phyloP scores from a whole-genome alignment of 1,140 invertebrate species.

The Centruroides sculpturatus region DNA sequence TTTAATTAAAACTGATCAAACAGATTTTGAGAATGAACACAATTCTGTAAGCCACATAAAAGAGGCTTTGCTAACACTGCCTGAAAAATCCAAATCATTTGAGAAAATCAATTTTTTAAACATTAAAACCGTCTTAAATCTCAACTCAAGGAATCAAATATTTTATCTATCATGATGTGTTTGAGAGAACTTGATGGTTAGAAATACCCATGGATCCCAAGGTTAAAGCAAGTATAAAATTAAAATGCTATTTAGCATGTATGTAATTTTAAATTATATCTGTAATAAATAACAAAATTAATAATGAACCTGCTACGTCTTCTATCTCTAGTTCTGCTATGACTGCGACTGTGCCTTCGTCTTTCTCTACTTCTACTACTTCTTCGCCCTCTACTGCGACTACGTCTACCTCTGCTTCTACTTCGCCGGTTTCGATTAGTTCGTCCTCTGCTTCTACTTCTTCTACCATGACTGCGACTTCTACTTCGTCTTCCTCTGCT shows the following conservation, averaged over 20 bases:
- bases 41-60: too few species aligned
- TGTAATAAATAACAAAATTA: not conserved
- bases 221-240: not conserved
- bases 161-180: too few species aligned
- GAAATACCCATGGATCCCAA: not conserved
- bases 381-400: slow-evolving; percentile 25
- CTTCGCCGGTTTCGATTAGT: slow-evolving; percentile 16
- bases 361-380: slow-evolving; percentile 24
- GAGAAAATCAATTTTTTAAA: too few species aligned
- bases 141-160: too few species aligned
- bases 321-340: slow-evolving; percentile 16
- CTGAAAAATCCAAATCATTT: too few species aligned
- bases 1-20: too few species aligned
- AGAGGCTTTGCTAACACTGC: too few species aligned
- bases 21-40: too few species aligned
- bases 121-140: too few species aligned
- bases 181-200: not conserved
- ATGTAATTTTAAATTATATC: not conserved
- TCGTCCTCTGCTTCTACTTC: slow-evolving; percentile 26
- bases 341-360: slow-evolving; percentile 23
- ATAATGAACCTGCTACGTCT: slow-evolving; percentile 13
- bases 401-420: slow-evolving; percentile 16
- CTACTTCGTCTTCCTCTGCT: too few species aligned
- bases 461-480: slow-evolving; percentile 28
- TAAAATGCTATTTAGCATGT: not conserved